These are phyloP conservation scores for Geophilus truncorum DNA, from an alignment of 2,888 invertebrate species.

Conservation along the genomic window DNA sequence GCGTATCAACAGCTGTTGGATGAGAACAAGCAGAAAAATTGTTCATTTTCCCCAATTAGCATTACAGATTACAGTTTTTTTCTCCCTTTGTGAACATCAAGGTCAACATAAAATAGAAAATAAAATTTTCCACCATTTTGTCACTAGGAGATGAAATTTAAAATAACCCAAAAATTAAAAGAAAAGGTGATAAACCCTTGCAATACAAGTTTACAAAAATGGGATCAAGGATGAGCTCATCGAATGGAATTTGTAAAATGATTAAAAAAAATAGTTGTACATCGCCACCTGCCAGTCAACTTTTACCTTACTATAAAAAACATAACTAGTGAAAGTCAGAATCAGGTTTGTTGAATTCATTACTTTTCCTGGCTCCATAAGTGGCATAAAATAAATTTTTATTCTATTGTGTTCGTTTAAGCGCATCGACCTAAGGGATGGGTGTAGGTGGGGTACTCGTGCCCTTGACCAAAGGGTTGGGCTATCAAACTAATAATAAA, in stretches of 20 bases:
- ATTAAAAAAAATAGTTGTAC: not conserved
- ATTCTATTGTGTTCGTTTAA: not conserved
- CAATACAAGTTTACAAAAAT: not conserved
- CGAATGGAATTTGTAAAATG: not conserved
- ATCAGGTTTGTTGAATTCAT: not conserved
- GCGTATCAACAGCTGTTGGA: not conserved
- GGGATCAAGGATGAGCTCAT: not conserved
- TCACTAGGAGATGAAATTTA: too few relatives aligned
- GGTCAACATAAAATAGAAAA: not conserved
- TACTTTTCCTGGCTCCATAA: not conserved
- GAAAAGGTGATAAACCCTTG: not conserved
- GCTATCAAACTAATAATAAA: not conserved
- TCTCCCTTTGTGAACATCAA: not conserved
- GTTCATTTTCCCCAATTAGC: not conserved
- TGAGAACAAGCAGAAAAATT: not conserved
- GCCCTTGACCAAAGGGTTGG: not conserved
- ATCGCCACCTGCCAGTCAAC: not conserved
- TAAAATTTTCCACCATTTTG: not conserved
- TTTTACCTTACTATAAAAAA: not conserved
- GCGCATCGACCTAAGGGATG: not conserved
- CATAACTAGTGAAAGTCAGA: not conserved
- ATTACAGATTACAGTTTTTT: not conserved
- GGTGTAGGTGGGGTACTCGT: not conserved
- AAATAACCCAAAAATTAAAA: not conserved
- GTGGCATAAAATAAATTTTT: not conserved